These are phyloP conservation scores for Sander lucioperca DNA, from an alignment of 2,113 vertebrate species.

Conservation along the genomic window DNA sequence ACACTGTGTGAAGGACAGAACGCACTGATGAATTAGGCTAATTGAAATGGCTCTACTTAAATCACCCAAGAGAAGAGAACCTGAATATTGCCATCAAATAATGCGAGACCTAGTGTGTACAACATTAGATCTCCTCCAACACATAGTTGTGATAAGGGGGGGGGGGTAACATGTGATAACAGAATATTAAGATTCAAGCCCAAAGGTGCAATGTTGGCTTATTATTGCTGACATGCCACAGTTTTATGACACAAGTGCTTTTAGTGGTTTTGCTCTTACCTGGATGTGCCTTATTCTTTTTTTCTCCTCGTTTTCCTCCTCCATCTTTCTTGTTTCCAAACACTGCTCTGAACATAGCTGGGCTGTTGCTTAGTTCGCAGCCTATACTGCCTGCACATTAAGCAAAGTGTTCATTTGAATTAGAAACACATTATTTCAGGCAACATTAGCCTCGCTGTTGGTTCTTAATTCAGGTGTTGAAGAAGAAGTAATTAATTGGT, in stretches of 20 bases:
- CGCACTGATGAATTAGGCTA: constrained; percentile 79
- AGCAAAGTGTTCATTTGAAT: constrained; percentile 32
- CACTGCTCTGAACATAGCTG: constrained; percentile 79
- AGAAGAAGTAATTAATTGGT: constrained; percentile 5
- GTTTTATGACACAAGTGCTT: constrained; percentile 5
- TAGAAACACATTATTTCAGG: constrained; percentile 35
- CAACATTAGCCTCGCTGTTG: constrained; percentile 16
- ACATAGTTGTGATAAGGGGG: neutral
- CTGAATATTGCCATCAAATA: constrained; percentile 57
- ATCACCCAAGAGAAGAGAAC: constrained; percentile 76
- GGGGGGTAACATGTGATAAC: neutral
- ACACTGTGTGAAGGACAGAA: constrained; percentile 73
- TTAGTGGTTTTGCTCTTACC: constrained; percentile 56
- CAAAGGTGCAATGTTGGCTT: neutral
- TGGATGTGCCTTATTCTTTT: constrained; percentile 57
- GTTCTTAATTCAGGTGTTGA: constrained; percentile 7
- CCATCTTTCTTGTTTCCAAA: constrained; percentile 76
- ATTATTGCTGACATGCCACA: neutral
- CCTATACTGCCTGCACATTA: constrained; percentile 13
- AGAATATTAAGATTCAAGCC: neutral
- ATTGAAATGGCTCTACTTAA: constrained; percentile 77
- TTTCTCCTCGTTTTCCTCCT: constrained; percentile 60
- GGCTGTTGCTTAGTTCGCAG: constrained; percentile 46
- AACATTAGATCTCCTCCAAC: neutral
- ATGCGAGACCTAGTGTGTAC: constrained; percentile 34